These are phyloP conservation scores for Salticus scenicus DNA, from an alignment of 2,888 invertebrate species.

Conservation along the genomic window DNA sequence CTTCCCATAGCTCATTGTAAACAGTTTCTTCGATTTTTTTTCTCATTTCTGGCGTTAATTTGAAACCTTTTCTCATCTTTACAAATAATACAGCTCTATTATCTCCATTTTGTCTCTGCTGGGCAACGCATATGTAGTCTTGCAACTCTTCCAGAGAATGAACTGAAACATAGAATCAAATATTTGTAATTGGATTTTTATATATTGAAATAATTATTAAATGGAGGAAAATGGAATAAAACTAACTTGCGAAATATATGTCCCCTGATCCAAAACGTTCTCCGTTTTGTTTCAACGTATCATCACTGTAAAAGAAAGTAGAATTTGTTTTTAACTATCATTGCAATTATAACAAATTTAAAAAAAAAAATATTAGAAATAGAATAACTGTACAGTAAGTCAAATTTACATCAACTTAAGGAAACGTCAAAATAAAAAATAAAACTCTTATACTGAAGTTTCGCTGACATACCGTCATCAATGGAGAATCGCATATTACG, in stretches of 20 bases:
- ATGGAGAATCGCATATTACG: too few species aligned
- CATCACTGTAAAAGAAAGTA: conserved; percentile 39
- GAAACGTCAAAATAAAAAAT: too few species aligned
- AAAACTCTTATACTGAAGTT: too few species aligned
- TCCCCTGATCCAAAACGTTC: conserved; percentile 61
- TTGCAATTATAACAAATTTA: too few species aligned
- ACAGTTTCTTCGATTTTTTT: conserved; percentile 30
- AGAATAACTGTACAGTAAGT: too few species aligned
- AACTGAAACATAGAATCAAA: conserved; percentile 41
- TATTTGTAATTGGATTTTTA: too few species aligned
- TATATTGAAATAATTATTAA: too few species aligned
- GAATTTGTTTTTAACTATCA: too few species aligned
- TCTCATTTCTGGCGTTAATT: conserved; percentile 18
- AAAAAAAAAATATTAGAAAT: too few species aligned
- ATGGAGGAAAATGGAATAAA: background rate
- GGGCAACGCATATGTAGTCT: conserved; percentile 54
- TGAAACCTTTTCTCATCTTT: conserved; percentile 44
- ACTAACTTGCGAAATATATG: conserved; percentile 57
- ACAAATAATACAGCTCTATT: conserved; percentile 50
- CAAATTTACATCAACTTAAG: too few species aligned
- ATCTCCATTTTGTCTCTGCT: conserved; percentile 37
- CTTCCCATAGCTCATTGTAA: conserved; percentile 32
- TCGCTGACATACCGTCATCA: too few species aligned
- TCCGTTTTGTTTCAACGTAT: conserved; percentile 50
- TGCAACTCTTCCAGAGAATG: conserved; percentile 48